Evolutionary conservation across 2,113 vertebrate species (phyloP).

Genomic region (Zingel zingel): DNA sequence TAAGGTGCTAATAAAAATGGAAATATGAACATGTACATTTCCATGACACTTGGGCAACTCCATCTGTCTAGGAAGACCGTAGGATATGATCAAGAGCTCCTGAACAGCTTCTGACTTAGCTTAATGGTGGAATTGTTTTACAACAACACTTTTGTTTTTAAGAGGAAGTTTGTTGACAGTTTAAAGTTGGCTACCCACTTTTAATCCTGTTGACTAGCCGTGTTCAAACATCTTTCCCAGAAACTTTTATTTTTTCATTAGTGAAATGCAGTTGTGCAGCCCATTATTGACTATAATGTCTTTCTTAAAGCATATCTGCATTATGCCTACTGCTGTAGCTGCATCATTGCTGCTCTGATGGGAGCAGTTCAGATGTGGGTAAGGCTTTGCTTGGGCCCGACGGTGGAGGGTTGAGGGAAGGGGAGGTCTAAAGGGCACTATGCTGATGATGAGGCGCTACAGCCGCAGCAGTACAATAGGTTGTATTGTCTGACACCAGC

Average conservation of each 20-base stretch:
- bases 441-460: slow-evolving; percentile 73
- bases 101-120: not conserved
- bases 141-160: not conserved
- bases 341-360: slow-evolving; percentile 1
- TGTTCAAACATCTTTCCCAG: not conserved
- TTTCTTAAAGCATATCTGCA: not conserved
- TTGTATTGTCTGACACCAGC: slow-evolving; percentile 74
- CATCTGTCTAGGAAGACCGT: not conserved
- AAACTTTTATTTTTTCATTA: not conserved
- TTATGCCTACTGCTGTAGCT: not conserved
- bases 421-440: slow-evolving; percentile 69
- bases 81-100: not conserved
- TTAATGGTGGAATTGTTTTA: not conserved
- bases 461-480: slow-evolving; percentile 70
- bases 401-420: slow-evolving; percentile 35
- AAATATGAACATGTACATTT: not conserved
- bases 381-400: slow-evolving; percentile 20
- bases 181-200: not conserved
- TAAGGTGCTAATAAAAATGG: not conserved
- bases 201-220: not conserved
- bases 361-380: slow-evolving; percentile 28
- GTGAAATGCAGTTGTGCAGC: not conserved
- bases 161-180: not conserved
- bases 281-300: not conserved
- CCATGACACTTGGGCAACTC: not conserved